A percentile compares a stretch with the other conserved stretches of the same genome.
These are phyloP conservation scores for Thamnophis elegans DNA, from an alignment of 2,797 vertebrate species.

Conservation along the genomic window DNA sequence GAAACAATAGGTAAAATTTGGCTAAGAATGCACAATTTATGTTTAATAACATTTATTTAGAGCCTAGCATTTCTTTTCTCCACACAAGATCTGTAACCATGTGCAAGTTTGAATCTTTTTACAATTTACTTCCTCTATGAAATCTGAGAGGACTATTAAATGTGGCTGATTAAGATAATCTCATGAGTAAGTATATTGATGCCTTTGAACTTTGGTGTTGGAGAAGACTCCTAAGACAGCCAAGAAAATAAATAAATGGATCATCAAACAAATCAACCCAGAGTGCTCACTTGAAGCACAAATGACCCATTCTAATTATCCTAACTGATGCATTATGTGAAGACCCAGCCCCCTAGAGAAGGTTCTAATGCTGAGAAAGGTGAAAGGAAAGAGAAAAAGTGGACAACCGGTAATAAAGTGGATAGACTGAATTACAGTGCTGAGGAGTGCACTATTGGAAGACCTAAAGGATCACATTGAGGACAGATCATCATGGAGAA, in stretches of 20 bases:
- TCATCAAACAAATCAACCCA: not conserved
- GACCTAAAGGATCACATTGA: not conserved
- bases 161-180: not conserved
- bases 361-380: not conserved
- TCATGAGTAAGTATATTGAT: not conserved
- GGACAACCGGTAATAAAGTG: not conserved
- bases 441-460: not conserved
- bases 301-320: not conserved
- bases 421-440: not conserved
- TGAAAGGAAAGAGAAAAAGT: not conserved
- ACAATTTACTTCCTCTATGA: not conserved
- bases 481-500: not conserved
- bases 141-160: not conserved
- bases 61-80: not conserved
- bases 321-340: not conserved
- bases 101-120: not conserved
- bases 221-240: not conserved
- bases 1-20: not conserved
- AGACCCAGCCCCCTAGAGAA: not conserved
- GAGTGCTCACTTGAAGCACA: not conserved
- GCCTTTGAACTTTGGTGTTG: not conserved
- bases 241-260: not conserved
- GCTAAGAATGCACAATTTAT: not conserved
- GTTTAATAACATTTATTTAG: not conserved
- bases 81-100: not conserved